Evolutionary conservation across 2,888 invertebrate genomes (phyloP).

Genomic region (Chironomus tentans): DNA sequence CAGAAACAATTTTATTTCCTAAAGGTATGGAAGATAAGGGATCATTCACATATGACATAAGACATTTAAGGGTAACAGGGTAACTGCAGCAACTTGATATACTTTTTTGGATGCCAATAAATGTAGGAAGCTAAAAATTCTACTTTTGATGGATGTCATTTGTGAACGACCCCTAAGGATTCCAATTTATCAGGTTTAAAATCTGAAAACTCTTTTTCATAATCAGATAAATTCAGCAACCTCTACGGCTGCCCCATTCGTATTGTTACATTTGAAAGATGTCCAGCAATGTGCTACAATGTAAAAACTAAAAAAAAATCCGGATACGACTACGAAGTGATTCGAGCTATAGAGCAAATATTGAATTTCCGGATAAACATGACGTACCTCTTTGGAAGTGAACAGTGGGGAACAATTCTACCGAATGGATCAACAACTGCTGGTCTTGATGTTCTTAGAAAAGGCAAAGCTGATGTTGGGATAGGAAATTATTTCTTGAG

Average conservation of each 20-base stretch:
- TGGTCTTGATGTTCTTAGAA: neutral
- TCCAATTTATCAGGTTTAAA: no score
- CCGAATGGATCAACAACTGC: neutral
- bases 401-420: neutral
- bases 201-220: no score
- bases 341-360: neutral
- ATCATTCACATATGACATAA: no score
- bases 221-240: neutral
- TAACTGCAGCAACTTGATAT: no score
- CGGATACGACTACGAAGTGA: neutral
- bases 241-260: neutral
- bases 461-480: neutral
- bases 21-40: no score
- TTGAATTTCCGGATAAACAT: neutral
- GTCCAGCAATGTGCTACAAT: neutral
- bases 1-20: neutral
- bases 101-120: no score
- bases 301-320: neutral
- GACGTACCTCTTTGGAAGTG: neutral
- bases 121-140: no score
- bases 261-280: neutral
- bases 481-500: slow-evolving; percentile 6
- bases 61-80: no score
- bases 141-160: no score
- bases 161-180: no score